A percentile compares a stretch with the other conserved stretches of the same genome.
phyloP scores from a whole-genome alignment of 2,113 vertebrate genomes.

The Empidonax alnorum region DNA sequence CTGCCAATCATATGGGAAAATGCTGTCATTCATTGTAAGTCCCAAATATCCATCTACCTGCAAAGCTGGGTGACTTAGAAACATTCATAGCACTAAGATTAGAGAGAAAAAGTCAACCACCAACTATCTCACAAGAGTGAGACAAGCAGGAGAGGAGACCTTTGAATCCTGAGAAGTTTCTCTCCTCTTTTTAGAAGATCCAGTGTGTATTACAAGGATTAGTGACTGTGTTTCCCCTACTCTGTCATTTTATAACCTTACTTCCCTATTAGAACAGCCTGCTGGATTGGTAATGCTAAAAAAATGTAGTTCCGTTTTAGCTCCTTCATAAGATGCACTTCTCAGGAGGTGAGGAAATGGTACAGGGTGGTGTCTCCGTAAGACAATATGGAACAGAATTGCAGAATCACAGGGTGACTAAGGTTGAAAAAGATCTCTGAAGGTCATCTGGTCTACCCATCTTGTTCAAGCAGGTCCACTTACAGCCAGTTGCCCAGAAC shows the following conservation, averaged over 20 bases:
- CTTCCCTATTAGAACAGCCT: background rate
- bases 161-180: background rate
- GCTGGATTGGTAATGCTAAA: background rate
- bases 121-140: background rate
- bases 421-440: background rate
- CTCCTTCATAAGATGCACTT: background rate
- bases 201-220: background rate
- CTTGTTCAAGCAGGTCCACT: background rate
- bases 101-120: background rate
- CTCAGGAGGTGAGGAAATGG: background rate
- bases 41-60: background rate
- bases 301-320: background rate
- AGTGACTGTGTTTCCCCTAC: background rate
- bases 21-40: background rate
- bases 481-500: background rate
- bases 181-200: background rate
- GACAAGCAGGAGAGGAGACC: background rate
- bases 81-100: background rate
- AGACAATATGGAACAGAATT: background rate
- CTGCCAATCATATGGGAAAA: background rate
- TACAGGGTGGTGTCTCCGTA: background rate
- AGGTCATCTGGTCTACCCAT: background rate
- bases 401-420: background rate
- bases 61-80: background rate
- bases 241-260: background rate